Evolutionary conservation across 1,140 invertebrate genomes (phyloP).

Genomic region (Apis florea): DNA sequence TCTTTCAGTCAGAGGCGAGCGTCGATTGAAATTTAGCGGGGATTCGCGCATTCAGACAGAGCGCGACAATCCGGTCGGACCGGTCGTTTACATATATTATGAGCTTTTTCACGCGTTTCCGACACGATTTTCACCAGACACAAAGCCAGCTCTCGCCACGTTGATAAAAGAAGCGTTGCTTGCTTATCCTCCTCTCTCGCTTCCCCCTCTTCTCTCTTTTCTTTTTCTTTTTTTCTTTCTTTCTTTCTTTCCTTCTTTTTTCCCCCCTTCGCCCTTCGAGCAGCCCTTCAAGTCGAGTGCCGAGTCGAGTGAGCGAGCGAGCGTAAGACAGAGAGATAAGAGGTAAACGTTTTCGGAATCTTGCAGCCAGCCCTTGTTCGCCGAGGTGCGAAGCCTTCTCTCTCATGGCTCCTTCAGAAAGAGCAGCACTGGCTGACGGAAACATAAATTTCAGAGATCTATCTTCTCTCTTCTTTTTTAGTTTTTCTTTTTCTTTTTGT

Average conservation of each 20-base stretch:
- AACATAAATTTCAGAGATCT: slow-evolving; percentile 52
- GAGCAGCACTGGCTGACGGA: slow-evolving; percentile 24
- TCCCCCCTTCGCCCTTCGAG: background rate
- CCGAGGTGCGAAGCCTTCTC: slow-evolving; percentile 29
- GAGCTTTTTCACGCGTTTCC: slow-evolving; percentile 36
- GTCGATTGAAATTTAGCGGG: slow-evolving; percentile 39
- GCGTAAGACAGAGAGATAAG: slow-evolving; percentile 26
- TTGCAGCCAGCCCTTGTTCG: slow-evolving; percentile 42
- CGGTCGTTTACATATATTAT: slow-evolving; percentile 42
- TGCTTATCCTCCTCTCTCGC: background rate
- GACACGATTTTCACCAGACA: slow-evolving; percentile 27
- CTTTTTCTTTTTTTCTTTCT: background rate
- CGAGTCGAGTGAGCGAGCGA: slow-evolving; percentile 1
- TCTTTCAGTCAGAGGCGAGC: slow-evolving; percentile 12
- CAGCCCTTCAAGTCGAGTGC: slow-evolving; percentile 32
- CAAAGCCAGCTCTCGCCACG: slow-evolving; percentile 3
- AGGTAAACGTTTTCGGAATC: slow-evolving; percentile 65
- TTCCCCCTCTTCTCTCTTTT: background rate
- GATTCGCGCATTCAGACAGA: slow-evolving; percentile 5
- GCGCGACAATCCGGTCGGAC: background rate
- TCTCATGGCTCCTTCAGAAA: slow-evolving; percentile 13
- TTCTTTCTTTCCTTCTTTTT: background rate
- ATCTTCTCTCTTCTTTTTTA: background rate
- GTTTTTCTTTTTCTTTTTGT: too few species aligned
- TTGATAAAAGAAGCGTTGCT: slow-evolving; percentile 11